Evolutionary conservation across 2,888 invertebrate genomes (phyloP), one percentile per base, ranked within the genome.

Genomic region (Orthonevra nobilis): DNA sequence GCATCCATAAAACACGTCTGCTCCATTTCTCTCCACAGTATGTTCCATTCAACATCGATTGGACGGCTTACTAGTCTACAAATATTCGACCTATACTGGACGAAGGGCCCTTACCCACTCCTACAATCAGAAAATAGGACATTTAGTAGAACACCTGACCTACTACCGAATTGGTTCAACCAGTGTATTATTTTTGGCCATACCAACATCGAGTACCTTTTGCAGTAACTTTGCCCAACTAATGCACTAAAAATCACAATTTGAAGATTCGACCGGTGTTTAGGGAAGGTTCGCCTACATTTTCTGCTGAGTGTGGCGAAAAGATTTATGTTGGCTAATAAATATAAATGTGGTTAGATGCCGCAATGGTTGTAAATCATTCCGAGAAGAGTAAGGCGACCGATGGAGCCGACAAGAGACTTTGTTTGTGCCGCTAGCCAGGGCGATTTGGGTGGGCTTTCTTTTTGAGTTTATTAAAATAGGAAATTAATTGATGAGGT

Each of bases 291-390:
- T 17, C 68, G 30, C 40, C 36, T 54, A 54, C 15, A 56, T 20
- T 36, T 28, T 38, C 28, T 36, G 46, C 34, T n/a, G 26, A 58
- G 44, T 52, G 72, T 26, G 70, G 34, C 9, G 6, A 56, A 61
- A n/a, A 81, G 79, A 81, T 81, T 81, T 81, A 81, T 81, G 68
- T 56, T 61, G 9, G 48, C 61, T 68, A 81, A 81, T 81, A 81
- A 81, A 81, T 81, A 81, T 81, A 81, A 81, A 81, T 81, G 79
- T 66, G 79, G 79, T 68, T 73, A 66, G 60, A 36, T 50, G 72
- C 77, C 72, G 66, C 77, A 72, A 61, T 30, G 52, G 72, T 38
- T 34, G 77, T 79, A 79, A 79, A 79, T 79, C 77, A 79, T 79
- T 72, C 66, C 7, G 32, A 15, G 23, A 20, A 32, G 20, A 26